These are phyloP conservation scores for Dasyurus viverrinus DNA, from an alignment of 2,113 vertebrate species.

Conservation along the genomic window DNA sequence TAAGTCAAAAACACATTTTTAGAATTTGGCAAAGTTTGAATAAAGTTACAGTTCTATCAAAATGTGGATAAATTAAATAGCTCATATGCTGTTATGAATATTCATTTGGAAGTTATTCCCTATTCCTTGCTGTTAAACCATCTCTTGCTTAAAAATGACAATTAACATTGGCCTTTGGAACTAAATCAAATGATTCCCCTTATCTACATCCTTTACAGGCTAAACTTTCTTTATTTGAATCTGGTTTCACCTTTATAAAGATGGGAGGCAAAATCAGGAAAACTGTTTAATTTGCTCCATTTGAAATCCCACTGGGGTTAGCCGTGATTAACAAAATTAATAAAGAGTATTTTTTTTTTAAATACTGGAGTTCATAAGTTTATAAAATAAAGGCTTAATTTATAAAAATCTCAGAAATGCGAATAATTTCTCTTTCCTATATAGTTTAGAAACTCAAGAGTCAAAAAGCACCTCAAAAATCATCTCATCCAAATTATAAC, in stretches of 20 bases:
- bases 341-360: not conserved
- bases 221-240: not conserved
- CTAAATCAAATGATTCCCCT: not conserved
- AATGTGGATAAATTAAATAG: rapidly evolving
- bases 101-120: not conserved
- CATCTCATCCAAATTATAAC: not conserved
- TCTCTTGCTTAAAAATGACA: not conserved
- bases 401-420: not conserved
- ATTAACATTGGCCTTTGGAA: not conserved
- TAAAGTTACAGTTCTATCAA: no score
- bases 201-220: not conserved
- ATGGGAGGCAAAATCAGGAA: not conserved
- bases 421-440: no score
- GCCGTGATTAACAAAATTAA: not conserved
- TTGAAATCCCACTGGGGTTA: not conserved
- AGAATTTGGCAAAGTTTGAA: not conserved
- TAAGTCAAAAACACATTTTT: conserved; percentile 66
- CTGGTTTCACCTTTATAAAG: not conserved
- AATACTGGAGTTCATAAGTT: not conserved
- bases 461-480: not conserved
- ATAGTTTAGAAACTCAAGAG: not conserved
- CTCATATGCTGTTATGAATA: not conserved
- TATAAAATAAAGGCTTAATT: not conserved
- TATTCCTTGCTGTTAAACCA: not conserved
- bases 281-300: not conserved